Evolutionary conservation across 2,113 vertebrate genomes (phyloP), one percentile per base, ranked within the genome.

Genomic region (Tretioscincus oriximinensis): DNA sequence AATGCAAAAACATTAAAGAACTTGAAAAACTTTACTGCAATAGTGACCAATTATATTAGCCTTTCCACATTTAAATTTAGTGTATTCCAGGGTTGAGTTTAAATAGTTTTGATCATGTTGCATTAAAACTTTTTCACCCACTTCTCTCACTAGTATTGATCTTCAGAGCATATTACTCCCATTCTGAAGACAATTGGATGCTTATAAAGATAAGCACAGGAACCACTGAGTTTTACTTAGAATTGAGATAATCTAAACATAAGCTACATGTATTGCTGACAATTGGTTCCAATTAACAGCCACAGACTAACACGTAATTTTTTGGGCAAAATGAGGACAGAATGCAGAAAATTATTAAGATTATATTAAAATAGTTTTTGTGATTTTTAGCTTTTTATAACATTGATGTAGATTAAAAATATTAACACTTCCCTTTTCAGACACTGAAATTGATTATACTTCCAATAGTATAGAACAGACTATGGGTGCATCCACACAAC

Each of bases 321-420:
- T 61, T 75, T 75, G 45, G 49, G 83, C 68, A 74, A 77, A 78
- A 64, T 18, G 41, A 69, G 49, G 76, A 9, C 64, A 14, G 74
- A 83, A 90, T 72, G 26, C 12, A 66, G 26, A 8, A 51, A 77
- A 73, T 5, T 75, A 71, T 67, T 22, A 8, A 54, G 76, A 73
- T 5, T 75, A 71, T 67, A 58, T 68, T 83, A 69, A 61, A 86
- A 90, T 83, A 66, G 61, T 1, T 22, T 66, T 28, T 45, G 2
- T 67, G 67, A 82, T 80, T 73, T 84, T 78, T 77, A n/a, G 31
- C n/a, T 70, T 67, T 70, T 86, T 81, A 45, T 58, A 35, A 84
- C 69, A 69, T 66, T 78, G 49, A 67, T 82, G 84, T 73, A 74
- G 71, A 73, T 89, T 78, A 78, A 81, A 74, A 82, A 82, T 2